Conservation (phyloP, 2,888 invertebrate genomes). For the Anagyrus pseudococci region DNA sequence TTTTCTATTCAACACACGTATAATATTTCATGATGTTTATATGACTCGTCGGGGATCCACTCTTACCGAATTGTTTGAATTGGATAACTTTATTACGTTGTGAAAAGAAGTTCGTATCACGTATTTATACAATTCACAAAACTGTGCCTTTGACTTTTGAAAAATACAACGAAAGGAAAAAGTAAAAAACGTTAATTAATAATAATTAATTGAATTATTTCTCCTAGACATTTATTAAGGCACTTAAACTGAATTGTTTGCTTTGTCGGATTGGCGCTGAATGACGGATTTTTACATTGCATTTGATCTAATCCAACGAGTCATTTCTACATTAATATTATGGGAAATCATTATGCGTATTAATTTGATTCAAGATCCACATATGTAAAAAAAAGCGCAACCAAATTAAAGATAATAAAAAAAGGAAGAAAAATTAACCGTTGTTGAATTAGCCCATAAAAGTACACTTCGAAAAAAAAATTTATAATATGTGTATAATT, state of each 20-base stretch:
- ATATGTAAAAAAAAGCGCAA: neutral
- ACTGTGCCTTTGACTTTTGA: neutral
- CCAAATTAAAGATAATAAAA: neutral
- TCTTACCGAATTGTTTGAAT: too few species aligned
- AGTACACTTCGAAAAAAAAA: neutral
- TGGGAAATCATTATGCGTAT: conserved; percentile 21
- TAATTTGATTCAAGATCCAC: conserved; percentile 8
- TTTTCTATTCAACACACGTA: conserved; percentile 20
- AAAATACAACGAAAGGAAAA: conserved; percentile 9
- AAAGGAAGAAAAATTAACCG: neutral
- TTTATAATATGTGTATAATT: too few species aligned
- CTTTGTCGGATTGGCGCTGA: conserved; percentile 4
- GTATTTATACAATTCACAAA: neutral
- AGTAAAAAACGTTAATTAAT: conserved; percentile 5
- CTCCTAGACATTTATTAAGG: conserved; percentile 23
- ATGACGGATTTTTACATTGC: conserved; percentile 1
- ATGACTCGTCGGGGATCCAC: conserved; percentile 27
- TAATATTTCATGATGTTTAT: conserved; percentile 11
- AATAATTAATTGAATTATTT: conserved; percentile 4
- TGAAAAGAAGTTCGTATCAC: too few species aligned
- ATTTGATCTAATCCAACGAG: conserved; percentile 17
- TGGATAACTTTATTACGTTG: too few species aligned
- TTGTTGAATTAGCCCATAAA: neutral
- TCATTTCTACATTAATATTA: conserved; percentile 18
- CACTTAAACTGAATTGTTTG: conserved; percentile 31